Percentiles rank a stretch among this genome's conserved stretches.
Evolutionary conservation across 2,888 invertebrate species (phyloP).

Genomic region (Coleophora deauratella): DNA sequence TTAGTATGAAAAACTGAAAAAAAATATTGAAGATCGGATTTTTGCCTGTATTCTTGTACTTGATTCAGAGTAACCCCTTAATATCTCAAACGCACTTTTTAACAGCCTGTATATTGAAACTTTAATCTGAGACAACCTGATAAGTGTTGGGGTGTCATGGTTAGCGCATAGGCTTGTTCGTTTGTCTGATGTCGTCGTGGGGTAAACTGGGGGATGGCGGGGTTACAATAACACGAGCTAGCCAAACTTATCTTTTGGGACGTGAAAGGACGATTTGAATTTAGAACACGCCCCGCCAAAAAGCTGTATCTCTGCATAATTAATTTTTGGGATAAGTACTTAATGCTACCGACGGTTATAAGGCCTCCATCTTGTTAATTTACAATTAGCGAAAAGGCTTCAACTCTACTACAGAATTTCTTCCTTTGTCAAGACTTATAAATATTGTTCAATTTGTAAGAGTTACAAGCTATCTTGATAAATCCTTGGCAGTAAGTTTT

Average conservation of each 20-base stretch:
- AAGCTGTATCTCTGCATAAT: neutral
- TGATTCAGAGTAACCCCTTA: too few species aligned
- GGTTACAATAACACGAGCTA: slow-evolving; percentile 37
- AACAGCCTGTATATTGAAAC: too few species aligned
- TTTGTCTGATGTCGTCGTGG: slow-evolving; percentile 37
- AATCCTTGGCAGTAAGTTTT: slow-evolving; percentile 3
- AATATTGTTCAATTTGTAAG: neutral
- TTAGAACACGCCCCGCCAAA: neutral
- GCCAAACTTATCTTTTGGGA: slow-evolving; percentile 30
- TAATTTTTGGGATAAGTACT: neutral
- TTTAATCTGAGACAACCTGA: slow-evolving; percentile 34
- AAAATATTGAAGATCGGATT: too few species aligned
- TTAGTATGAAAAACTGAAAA: too few species aligned
- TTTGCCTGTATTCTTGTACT: too few species aligned
- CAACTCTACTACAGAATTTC: too few species aligned
- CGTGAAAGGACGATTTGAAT: slow-evolving; percentile 23
- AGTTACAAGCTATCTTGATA: slow-evolving; percentile 2
- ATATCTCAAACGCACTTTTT: too few species aligned
- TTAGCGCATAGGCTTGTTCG: slow-evolving; percentile 23
- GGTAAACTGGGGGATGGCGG: slow-evolving; percentile 20
- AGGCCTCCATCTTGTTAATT: too few species aligned
- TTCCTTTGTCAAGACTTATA: too few species aligned
- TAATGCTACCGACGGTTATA: too few species aligned
- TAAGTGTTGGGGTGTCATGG: slow-evolving; percentile 33
- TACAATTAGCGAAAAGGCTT: too few species aligned